Evolutionary conservation across 2,888 invertebrate genomes (phyloP), one percentile per base, ranked within the genome.

Genomic region (Cryptocephalus primarius): DNA sequence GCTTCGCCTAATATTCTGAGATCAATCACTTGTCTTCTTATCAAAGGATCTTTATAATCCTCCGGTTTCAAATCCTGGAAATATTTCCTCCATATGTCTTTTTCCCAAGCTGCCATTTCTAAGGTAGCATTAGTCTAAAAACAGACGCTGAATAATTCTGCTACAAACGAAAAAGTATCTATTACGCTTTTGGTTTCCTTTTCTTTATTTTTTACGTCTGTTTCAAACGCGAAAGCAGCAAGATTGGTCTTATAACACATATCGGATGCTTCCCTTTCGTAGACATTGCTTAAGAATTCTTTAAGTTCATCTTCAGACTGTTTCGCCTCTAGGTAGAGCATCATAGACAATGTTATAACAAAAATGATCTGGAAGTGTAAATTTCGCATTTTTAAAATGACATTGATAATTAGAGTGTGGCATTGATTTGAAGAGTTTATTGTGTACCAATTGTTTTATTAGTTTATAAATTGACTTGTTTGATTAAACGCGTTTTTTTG

Each of bases 1-100:
- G 72, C 67, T 9, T 65, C 65, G 4, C 76, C 77, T 36, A 77
- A 63, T 44, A 72, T 64, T 12, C 67, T 65, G n/a, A 76, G 60
- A 14, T 62, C 63, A 47, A 64, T 64, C 40, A 76, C 66, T 62
- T 73, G 71, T 41, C 77, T 59, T 50, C 61, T 65, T 9, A 75
- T 52, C 31, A 55, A 54, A 32, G 60, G 58, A 55, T 75, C 69
- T 13, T 64, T 52, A 55, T 72, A 73, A 33, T 67, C 62, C n/a
- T 65, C 57, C 55, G 69, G 69, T 33, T 56, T 53, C 2, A 64
- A 48, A 39, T 62, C 59, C 44, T 58, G 57, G 50, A 69, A 66
- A 53, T 71, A 70, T 47, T 67, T 59, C 11, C 58, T 57, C 63
- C 71, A 73, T 46, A 67, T 62, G 34, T 65, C 59, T 53, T 71